Conservation (phyloP, 30 jellyfish, hydroid and myxozoan genomes). For the Hydra vulgaris region DNA sequence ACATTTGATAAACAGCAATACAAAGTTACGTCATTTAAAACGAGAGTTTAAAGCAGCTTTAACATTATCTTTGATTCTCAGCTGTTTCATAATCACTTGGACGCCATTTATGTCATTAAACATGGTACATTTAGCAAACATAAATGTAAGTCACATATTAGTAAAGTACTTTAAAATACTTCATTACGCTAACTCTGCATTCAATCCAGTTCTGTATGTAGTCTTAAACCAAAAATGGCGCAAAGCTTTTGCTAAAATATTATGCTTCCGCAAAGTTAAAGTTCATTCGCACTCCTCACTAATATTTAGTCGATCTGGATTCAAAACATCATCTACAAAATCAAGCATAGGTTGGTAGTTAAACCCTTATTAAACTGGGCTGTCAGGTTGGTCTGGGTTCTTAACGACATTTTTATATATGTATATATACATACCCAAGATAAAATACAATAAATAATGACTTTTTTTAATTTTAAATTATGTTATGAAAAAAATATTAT, state of each 20-base stretch:
- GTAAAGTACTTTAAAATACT: conserved; percentile 52
- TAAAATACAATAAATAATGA: too few relatives aligned
- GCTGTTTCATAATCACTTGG: conserved; percentile 63
- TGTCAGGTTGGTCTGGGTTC: too few relatives aligned
- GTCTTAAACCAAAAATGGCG: conserved; percentile 72
- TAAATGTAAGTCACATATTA: not conserved
- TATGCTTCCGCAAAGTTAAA: not conserved
- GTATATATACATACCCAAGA: too few relatives aligned
- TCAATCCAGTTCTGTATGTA: conserved; percentile 59
- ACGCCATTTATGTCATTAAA: conserved; percentile 76
- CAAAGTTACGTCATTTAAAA: conserved; percentile 1
- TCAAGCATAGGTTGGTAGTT: not conserved
- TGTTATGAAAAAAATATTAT: too few relatives aligned
- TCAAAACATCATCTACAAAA: not conserved
- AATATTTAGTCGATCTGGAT: not conserved
- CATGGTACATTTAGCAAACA: conserved; percentile 7
- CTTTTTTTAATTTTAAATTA: too few relatives aligned
- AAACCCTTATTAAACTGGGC: too few relatives aligned
- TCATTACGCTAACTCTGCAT: conserved; percentile 70
- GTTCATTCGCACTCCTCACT: not conserved
- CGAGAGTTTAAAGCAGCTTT: conserved; percentile 81
- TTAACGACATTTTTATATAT: too few relatives aligned
- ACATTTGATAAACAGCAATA: not conserved
- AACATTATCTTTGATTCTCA: conserved; percentile 66
- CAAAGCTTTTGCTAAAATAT: conserved; percentile 29